Evolutionary conservation across 2,888 invertebrate genomes (phyloP).

Genomic region (Coronaproctus castanopsis): DNA sequence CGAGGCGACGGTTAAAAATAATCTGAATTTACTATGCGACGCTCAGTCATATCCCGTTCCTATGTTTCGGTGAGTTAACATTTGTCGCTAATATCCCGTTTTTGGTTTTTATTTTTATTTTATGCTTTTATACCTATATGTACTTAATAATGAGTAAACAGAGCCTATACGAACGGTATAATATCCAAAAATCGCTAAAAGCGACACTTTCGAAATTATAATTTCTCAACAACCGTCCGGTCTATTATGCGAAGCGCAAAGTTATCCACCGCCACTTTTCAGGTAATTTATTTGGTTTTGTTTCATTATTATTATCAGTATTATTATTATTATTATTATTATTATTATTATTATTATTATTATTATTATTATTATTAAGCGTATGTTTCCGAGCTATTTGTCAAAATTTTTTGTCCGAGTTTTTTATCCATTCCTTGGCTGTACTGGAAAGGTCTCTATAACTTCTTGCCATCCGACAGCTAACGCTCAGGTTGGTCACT

Average conservation of each 20-base stretch:
- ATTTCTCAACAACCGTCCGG: conserved; percentile 28
- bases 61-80: conserved; percentile 36
- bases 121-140: not conserved
- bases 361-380: too few relatives aligned
- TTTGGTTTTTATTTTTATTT: not conserved
- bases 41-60: conserved; percentile 34
- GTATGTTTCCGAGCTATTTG: too few relatives aligned
- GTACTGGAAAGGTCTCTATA: too few relatives aligned
- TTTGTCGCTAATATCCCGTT: not conserved
- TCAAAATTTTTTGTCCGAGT: too few relatives aligned
- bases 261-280: conserved; percentile 45
- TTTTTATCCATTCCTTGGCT: too few relatives aligned
- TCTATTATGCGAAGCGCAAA: conserved; percentile 48
- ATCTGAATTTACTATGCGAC: conserved; percentile 27
- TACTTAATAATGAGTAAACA: conserved; percentile 18
- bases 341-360: too few relatives aligned
- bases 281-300: conserved; percentile 34
- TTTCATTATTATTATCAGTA: too few relatives aligned
- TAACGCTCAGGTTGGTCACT: too few relatives aligned
- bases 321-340: too few relatives aligned
- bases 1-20: conserved; percentile 17
- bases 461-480: too few relatives aligned
- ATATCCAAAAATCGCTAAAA: conserved; percentile 25
- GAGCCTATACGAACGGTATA: conserved; percentile 27
- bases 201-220: conserved; percentile 13